Percentiles rank a stretch among this genome's conserved stretches.
Evolutionary conservation across 2,113 vertebrate genomes (phyloP).

Genomic region (Cricetomys ansorgei): DNA sequence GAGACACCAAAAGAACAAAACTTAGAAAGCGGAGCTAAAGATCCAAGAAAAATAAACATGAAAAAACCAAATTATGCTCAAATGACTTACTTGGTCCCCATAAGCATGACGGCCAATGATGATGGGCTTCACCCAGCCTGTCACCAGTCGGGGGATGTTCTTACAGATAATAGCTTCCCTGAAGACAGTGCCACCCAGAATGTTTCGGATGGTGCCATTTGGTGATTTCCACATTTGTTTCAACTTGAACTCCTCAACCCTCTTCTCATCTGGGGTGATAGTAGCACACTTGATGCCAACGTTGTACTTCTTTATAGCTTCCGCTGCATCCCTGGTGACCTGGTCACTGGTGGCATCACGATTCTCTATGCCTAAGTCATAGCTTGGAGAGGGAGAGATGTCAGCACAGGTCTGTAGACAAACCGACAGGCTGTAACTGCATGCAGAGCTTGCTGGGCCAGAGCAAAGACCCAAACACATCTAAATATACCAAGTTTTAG

Average conservation of each 20-base stretch:
- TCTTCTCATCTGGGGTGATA: conserved; percentile 98
- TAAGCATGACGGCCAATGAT: conserved; percentile 98
- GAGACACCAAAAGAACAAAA: neutral
- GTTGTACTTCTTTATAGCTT: conserved; percentile 93
- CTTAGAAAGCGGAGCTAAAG: neutral
- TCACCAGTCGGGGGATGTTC: conserved; percentile 97
- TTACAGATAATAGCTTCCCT: conserved; percentile 98
- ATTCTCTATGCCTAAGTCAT: conserved; percentile 96
- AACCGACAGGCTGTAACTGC: neutral
- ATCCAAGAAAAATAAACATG: neutral
- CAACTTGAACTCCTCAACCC: conserved; percentile 97
- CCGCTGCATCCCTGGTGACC: conserved; percentile 96
- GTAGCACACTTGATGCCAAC: conserved; percentile 98
- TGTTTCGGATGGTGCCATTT: conserved; percentile 98
- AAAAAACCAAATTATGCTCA: neutral
- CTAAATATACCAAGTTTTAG: neutral
- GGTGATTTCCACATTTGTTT: conserved; percentile 99
- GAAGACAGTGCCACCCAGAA: conserved; percentile 98
- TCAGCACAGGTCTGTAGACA: neutral
- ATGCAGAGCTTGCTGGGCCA: neutral
- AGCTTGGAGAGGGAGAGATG: conserved; percentile 85
- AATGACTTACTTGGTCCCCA: conserved; percentile 94
- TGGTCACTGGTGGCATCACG: conserved; percentile 94
- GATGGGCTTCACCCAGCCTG: conserved; percentile 97
- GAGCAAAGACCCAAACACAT: neutral